A percentile compares a stretch with the other conserved stretches of the same genome.
Evolutionary conservation across 2,888 invertebrate species (phyloP).

Genomic region (Clitarchus hookeri): DNA sequence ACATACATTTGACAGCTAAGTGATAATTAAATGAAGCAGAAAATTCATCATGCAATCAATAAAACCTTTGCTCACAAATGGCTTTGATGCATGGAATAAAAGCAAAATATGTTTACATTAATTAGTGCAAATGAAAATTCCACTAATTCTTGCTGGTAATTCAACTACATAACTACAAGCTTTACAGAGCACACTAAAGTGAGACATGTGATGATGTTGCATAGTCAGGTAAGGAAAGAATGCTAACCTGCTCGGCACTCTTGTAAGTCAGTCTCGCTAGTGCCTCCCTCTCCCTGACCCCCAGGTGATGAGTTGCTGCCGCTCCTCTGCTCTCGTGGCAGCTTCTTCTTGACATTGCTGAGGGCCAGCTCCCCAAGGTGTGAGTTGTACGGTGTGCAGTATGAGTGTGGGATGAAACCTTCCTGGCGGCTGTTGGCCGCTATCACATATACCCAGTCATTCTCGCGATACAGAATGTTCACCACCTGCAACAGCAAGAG

Average conservation of each 20-base stretch:
- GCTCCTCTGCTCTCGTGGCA: slow-evolving; percentile 66
- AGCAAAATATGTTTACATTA: no score
- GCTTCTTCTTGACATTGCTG: slow-evolving; percentile 77
- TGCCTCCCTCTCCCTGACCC: slow-evolving; percentile 31
- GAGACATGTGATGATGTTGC: no score
- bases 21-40: no score
- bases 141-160: no score
- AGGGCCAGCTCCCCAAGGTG: slow-evolving; percentile 76
- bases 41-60: no score
- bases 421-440: slow-evolving; percentile 86
- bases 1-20: no score
- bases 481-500: slow-evolving; percentile 65
- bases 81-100: no score
- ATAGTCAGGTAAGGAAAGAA: not conserved
- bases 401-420: slow-evolving; percentile 94
- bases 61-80: no score
- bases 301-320: slow-evolving; percentile 24
- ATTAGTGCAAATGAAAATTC: no score
- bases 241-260: slow-evolving; percentile 34
- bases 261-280: slow-evolving; percentile 32
- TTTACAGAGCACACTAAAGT: no score
- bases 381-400: slow-evolving; percentile 83
- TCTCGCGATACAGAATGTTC: slow-evolving; percentile 92
- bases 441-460: slow-evolving; percentile 97
- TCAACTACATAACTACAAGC: no score